Base-by-base conservation (phyloP, 1,140 invertebrate species). In the Leptopilina boulardi region DNA sequence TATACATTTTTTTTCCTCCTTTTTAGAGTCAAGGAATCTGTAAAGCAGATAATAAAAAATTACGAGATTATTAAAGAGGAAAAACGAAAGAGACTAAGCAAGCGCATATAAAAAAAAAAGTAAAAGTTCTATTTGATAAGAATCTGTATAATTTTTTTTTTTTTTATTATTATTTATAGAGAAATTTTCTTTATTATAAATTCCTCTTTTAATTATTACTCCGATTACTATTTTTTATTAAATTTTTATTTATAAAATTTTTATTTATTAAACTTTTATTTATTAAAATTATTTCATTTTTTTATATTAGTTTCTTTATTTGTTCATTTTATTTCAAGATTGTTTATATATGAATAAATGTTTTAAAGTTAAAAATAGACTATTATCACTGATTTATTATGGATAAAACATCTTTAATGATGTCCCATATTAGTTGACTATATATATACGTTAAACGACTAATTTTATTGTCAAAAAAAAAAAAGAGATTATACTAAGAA, bases 21-120 rank as follows among this genome's bases (percentile, higher is more conserved):
- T n/a, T 51, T 51, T 51, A n/a, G 15, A 51, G 15, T 18, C 47
- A n/a, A 51, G 47, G 47, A 51, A 18, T 51, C 47, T 51, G 47
- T n/a, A 51, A 18, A 51, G n/a, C 47, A 51, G 47, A 51, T 51
- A 51, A 51, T 51, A 51, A 51, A n/a, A 51, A 51, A 51, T 18
- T 51, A 51, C 47, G 47, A 51, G 47, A 5, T 51, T 51, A 51
- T n/a, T 51, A 51, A 51, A 18, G 15, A 51, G 47, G 47, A 51
- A 51, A 42, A 51, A 51, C 15, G 47, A 51, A 11, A 51, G 47
- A 51, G 42, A 44, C 13, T 51, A n/a, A 51, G n/a, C 47, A 51
- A 51, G n/a, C n/a, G n/a, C 6, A 51, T 18, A n/a, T 18, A 51
- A 47, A 3, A 30, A 30, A 3, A 6, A n/a, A n/a, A n/a, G n/a